Percentiles rank a stretch among this genome's conserved stretches.
Conservation (phyloP, 1,140 invertebrate species). For the Drosophila baimaii region DNA sequence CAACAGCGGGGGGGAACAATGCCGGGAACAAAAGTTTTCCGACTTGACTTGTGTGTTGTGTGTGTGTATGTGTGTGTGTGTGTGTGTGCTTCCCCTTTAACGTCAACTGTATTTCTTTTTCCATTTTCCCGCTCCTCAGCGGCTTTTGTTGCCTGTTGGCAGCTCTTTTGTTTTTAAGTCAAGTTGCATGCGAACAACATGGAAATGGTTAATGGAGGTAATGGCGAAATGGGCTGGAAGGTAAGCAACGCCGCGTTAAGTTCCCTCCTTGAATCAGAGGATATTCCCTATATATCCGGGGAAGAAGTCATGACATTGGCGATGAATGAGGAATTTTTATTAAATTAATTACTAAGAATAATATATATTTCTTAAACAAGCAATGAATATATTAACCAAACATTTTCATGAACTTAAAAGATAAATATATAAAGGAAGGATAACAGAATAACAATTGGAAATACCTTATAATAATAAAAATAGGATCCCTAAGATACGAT, state of each 20-base stretch:
- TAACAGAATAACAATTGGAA: no score
- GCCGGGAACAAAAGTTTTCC: slow-evolving; percentile 68
- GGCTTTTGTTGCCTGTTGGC: slow-evolving; percentile 63
- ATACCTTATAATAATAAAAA: no score
- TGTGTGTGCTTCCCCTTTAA: slow-evolving; percentile 68
- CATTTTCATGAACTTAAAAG: neutral
- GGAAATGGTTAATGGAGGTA: slow-evolving; percentile 51
- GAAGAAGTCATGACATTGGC: neutral
- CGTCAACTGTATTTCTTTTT: slow-evolving; percentile 63
- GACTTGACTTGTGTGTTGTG: slow-evolving; percentile 62
- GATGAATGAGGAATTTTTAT: neutral
- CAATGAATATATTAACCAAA: neutral
- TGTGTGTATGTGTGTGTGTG: no score
- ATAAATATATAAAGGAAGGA: no score
- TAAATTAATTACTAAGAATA: neutral
- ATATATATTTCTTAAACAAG: neutral
- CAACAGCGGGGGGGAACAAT: slow-evolving; percentile 24
- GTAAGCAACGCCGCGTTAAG: slow-evolving; percentile 39
- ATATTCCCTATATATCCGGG: neutral
- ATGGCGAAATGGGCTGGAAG: slow-evolving; percentile 43
- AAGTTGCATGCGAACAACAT: slow-evolving; percentile 53
- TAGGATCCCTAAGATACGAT: no score
- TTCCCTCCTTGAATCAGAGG: slow-evolving; percentile 3
- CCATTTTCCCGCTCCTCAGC: slow-evolving; percentile 25
- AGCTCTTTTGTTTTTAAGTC: slow-evolving; percentile 63